Base-by-base conservation (phyloP, 53 echinoderm and acorn worm genomes). In the Zoroaster sp. region DNA sequence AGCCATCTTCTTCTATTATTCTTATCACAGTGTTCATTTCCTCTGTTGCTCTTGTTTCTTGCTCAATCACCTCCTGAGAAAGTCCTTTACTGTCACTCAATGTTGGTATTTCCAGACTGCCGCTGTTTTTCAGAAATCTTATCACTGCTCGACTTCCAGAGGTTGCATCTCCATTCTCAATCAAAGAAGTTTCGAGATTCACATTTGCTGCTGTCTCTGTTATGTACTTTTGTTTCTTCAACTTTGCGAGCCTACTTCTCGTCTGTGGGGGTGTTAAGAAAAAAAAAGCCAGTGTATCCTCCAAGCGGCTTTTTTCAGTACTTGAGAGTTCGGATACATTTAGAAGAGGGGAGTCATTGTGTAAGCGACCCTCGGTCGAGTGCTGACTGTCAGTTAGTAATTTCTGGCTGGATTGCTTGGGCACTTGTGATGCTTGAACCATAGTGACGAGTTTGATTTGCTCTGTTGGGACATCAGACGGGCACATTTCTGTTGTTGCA, bases 241-340 rank as follows among this genome's bases (percentile, higher is more conserved):
- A 32, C 21, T 85, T 69, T 49, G 70, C 74, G 28, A 89, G 81
- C 72, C 83, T 93, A 25, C 66, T 78, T 38, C 89, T 88, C 67
- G 91, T 91, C 41, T 93, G 91, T 0, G 99, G 99, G 18, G 99
- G 99, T 17, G 99, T 96, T 46, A 93, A 93, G 35, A 99, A 70
- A 41, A 99, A 80, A 49, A 96, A 96, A 13, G 98, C 96, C 7
- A 99, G 88, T 0, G 94, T 96, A 67, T 96, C 99, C 79, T 91
- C 96, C 21, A 99, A 90, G 39, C 91, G 89, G 31, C 93, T 88
- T 30, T 77, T 66, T 20, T 91, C 77, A 33, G 45, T 17, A 74
- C 75, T 41, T 32, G 91, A 86, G 25, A 45, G 40, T 10, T 51
- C 40, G 0, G 78, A 76, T 30, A 18, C 42, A n/a, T 88, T 34